These are phyloP conservation scores for Sicus ferrugineus DNA, from an alignment of 2,888 invertebrate species.

Conservation along the genomic window DNA sequence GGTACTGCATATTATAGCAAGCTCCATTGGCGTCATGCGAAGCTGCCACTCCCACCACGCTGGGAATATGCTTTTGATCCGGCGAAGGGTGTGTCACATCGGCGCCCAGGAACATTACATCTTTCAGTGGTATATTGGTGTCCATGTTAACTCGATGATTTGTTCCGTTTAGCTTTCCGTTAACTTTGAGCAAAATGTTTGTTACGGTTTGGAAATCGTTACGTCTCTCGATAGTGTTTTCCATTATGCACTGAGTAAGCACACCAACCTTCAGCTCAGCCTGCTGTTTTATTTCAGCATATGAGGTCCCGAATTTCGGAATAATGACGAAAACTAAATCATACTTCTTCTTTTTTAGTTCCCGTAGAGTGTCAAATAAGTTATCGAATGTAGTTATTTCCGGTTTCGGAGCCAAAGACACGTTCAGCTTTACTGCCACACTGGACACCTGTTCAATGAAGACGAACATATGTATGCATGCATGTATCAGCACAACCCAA, in stretches of 20 bases:
- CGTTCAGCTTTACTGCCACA: constrained; percentile 41
- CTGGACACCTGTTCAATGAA: constrained; percentile 41
- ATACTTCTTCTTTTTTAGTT: constrained; percentile 47
- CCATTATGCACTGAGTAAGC: constrained; percentile 78
- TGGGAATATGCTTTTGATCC: constrained; percentile 67
- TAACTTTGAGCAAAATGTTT: constrained; percentile 81
- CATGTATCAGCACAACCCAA: no score
- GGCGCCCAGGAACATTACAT: constrained; percentile 77
- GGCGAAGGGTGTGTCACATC: constrained; percentile 94
- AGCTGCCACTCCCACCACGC: no score
- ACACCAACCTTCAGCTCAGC: no score
- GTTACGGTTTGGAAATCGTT: no score
- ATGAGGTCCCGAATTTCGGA: constrained; percentile 55
- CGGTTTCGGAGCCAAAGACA: constrained; percentile 44
- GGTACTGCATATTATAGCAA: no score
- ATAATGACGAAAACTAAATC: no score
- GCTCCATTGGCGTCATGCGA: no score
- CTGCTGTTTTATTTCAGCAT: constrained; percentile 72
- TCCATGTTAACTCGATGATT: constrained; percentile 70
- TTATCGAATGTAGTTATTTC: constrained; percentile 39
- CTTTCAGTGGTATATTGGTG: constrained; percentile 39
- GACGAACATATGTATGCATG: not conserved
- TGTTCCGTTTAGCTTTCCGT: constrained; percentile 83
- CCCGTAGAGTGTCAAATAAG: constrained; percentile 44
- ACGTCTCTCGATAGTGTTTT: constrained; percentile 64